Conservation (phyloP, 2,888 invertebrate genomes). For the Synergus umbraculus region DNA sequence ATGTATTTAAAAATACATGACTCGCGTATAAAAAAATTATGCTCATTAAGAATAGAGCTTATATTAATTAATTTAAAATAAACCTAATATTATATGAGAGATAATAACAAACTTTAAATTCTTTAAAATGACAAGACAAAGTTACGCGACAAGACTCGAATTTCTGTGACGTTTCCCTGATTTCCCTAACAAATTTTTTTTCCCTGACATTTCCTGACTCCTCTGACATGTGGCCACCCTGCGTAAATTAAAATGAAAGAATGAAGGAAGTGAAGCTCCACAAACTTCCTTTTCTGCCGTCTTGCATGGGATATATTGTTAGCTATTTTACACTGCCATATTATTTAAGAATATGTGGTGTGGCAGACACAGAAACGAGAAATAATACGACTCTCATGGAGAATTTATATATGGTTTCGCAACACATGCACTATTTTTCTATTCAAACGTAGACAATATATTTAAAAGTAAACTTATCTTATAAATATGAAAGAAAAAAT, state of each 20-base stretch:
- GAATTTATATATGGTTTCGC: not conserved
- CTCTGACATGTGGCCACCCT: no score
- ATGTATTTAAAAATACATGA: not conserved
- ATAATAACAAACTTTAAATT: no score
- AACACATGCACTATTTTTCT: slow-evolving; percentile 8
- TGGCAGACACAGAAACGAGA: slow-evolving; percentile 3
- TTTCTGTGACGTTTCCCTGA: no score
- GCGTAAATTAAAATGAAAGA: slow-evolving; percentile 11
- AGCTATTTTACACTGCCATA: not conserved
- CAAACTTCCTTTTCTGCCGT: not conserved
- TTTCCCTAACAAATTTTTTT: no score
- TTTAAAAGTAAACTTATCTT: not conserved
- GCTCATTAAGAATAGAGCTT: not conserved
- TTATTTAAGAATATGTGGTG: slow-evolving; percentile 29
- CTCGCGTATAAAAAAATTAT: not conserved
- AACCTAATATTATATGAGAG: not conserved
- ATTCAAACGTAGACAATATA: not conserved
- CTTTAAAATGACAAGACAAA: no score
- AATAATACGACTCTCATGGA: slow-evolving; percentile 18
- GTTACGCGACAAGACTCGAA: no score
- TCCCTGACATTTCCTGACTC: no score
- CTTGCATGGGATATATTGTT: slow-evolving; percentile 9
- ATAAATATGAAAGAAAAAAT: not conserved
- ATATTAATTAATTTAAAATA: not conserved
- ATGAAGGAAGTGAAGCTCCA: not conserved